A percentile compares a stretch with the other conserved stretches of the same genome.
phyloP scores from a whole-genome alignment of 2,888 invertebrate genomes.

The Drosophila pegasa region DNA sequence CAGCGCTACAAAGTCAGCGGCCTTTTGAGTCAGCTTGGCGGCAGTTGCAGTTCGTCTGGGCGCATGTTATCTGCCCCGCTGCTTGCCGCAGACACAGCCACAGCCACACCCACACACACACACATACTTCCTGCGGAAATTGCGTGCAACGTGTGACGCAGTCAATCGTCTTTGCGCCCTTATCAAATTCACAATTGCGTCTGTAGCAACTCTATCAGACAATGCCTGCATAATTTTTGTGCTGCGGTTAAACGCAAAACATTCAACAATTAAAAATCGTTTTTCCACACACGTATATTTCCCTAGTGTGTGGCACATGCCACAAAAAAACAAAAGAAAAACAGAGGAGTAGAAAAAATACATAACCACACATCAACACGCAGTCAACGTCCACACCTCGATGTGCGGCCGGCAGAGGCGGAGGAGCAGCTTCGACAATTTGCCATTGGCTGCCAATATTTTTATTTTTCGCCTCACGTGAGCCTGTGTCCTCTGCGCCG shows the following conservation, averaged over 20 bases:
- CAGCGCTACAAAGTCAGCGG: conserved; percentile 43
- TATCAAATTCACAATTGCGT: conserved; percentile 65
- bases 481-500: conserved; percentile 41
- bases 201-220: conserved; percentile 47
- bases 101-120: not conserved
- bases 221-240: conserved; percentile 47
- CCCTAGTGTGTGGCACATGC: conserved; percentile 47
- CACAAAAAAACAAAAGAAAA: no score
- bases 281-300: conserved; percentile 58
- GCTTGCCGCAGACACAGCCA: conserved; percentile 18
- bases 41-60: conserved; percentile 35
- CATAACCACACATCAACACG: conserved; percentile 82
- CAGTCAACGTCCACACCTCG: conserved; percentile 52
- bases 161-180: conserved; percentile 8
- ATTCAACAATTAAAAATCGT: conserved; percentile 78
- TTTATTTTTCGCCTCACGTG: conserved; percentile 48
- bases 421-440: conserved; percentile 63
- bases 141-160: conserved; percentile 51
- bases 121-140: conserved; percentile 59
- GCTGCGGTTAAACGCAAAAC: conserved; percentile 49
- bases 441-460: conserved; percentile 73
- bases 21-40: conserved; percentile 52
- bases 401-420: conserved; percentile 17
- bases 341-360: conserved; percentile 25
- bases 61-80: conserved; percentile 46